Base-by-base conservation (phyloP, 2,113 vertebrate species). In the Megalops atlanticus region DNA sequence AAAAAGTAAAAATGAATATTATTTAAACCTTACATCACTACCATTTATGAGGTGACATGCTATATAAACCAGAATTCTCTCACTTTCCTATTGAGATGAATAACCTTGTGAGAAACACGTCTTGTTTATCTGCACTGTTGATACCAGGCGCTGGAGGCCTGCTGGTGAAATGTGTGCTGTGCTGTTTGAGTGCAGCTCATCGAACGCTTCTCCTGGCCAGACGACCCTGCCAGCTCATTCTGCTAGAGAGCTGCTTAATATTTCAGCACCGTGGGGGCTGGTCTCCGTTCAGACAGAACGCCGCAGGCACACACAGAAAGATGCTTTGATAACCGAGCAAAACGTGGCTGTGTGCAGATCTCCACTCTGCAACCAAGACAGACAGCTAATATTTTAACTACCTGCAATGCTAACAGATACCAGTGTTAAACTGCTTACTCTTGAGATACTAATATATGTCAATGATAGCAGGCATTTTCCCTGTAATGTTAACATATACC, bases 201-300 rank as follows among this genome's bases (percentile, higher is more conserved):
- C 27, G n/a, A 76, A n/a, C 24, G 7, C 68, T 43, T 16, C 14
- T 72, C 38, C 21, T 38, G 11, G 4, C 41, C 11, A 27, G 1
- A 18, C 43, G 14, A 68, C 58, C 77, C 39, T 14, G 58, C 41
- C 58, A 33, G 77, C 77, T 71, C 27, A 79, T 79, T 43, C 7
- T 2, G 40, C 77, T 64, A 2, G 40, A 36, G 27, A 70, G 40
- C 8, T n/a, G 15, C 40, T 71, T 16, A 71, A 35, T 16, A 47
- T 49, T 49, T 47, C 74, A 33, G 16, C n/a, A 47, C 21, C 7
- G 41, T 41, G 10, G 0, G 27, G 12, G 12, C 40, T 15, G 8
- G 45, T 49, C 45, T 16, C 45, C 16, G 45, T n/a, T n/a, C n/a
- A n/a, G 14, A 45, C 43, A 45, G 6, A 14, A 64, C 4, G 36